Base-by-base conservation (phyloP, 2,113 vertebrate genomes). In the Myiozetetes cayanensis region DNA sequence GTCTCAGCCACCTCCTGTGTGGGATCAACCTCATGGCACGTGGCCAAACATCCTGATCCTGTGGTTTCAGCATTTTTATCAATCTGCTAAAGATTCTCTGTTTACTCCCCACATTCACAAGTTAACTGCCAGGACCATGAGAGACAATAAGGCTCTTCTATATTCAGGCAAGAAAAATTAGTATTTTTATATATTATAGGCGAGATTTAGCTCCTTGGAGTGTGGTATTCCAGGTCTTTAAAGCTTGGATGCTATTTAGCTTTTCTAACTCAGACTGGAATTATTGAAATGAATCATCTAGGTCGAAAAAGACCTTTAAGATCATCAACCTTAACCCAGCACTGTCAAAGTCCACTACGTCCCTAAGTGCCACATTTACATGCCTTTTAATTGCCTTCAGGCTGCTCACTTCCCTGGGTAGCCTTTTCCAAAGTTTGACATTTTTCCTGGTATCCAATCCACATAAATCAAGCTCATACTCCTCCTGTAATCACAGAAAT, bases 11-110 rank as follows among this genome's bases (percentile, higher is more conserved):
- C n/a, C 43, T 67, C 37, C 74, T 10, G 49, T 49, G 16, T 0
- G 10, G 37, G 61, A 43, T 13, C 37, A 67, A 23, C 5, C 8
- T 49, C 56, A 50, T 2, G 0, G 41, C 20, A 43, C 18, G 11
- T 4, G 2, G 75, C 25, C 79, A 71, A 41, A 46, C 4, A 24
- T 22, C 19, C 50, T 19, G 7, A 10, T 21, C 66, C 13, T 44
- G 6, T 17, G 37, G 27, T 44, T 35, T 56, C 55, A 79, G 39
- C 19, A 8, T 56, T 50, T 44, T 35, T 24, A 49, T 71, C 31
- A 5, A 5, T 20, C 62, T 73, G 53, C 41, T 59, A 25, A 31
- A 47, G 3, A 3, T 20, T n/a, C 13, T n/a, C 7, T 0, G 14
- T 67, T 33, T 43, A 25, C 7, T 80, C 35, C 21, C 16, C 55